Evolutionary conservation across 2,113 vertebrate species (phyloP).

Genomic region (Sinocyclocheilus maitianheensis): DNA sequence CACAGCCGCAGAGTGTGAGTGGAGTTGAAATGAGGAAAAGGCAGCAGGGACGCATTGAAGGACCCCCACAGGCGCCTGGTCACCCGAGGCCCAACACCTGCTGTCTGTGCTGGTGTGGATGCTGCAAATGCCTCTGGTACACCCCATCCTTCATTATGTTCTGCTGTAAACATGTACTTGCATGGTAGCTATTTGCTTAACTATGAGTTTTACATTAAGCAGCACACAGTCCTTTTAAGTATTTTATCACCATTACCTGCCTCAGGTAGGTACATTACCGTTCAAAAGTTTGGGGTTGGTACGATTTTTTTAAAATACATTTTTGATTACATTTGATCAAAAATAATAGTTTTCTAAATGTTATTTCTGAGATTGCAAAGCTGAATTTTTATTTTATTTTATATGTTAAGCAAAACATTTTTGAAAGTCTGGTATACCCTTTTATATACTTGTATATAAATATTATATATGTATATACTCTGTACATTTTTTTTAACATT

Average conservation of each 20-base stretch:
- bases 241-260: not conserved
- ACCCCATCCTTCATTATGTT: slow-evolving; percentile 16
- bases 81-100: slow-evolving; percentile 78
- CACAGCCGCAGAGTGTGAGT: slow-evolving; percentile 75
- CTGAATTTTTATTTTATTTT: too few species aligned
- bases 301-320: too few species aligned
- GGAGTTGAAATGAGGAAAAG: slow-evolving; percentile 83
- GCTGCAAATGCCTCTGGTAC: slow-evolving; percentile 82
- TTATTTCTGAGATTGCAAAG: too few species aligned
- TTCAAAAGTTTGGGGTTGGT: not conserved
- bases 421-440: too few species aligned
- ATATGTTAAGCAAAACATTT: too few species aligned
- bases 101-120: slow-evolving; percentile 82
- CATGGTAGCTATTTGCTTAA: not conserved
- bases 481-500: too few species aligned
- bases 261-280: not conserved
- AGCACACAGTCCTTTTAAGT: not conserved
- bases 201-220: not conserved
- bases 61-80: slow-evolving; percentile 75
- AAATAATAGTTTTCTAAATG: too few species aligned
- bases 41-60: slow-evolving; percentile 81
- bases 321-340: too few species aligned
- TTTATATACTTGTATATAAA: too few species aligned
- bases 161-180: not conserved
- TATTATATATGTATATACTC: too few species aligned